Base-by-base conservation (phyloP, 1,140 invertebrate species). In the Bombus consobrinus region DNA sequence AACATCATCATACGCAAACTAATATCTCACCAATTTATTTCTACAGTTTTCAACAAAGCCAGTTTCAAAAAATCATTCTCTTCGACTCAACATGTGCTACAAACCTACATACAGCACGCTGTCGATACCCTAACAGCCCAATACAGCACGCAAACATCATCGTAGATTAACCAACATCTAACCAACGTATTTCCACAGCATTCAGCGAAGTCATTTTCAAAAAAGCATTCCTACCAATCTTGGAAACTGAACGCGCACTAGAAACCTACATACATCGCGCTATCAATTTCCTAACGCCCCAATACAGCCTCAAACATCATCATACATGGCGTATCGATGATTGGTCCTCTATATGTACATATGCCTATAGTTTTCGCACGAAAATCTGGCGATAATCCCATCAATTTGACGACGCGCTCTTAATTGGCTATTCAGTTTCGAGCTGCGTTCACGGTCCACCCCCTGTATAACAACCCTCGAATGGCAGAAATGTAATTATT, bases 361-460 rank as follows among this genome's bases (percentile, higher is more conserved):
- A 39, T 28, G 32, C 12, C 25, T 66, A 59, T 15, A 62, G 25
- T 72, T 72, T 37, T 59, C 32, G 66, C 68, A n/a, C 0, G 32
- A 85, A 47, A 85, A 72, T 43, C 53, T 43, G 13, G n/a, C 37
- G 62, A 72, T 53, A 72, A 85, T 71, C 37, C 53, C 66, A 79
- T 80, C 68, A 85, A 62, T 62, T 39, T 43, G 68, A 73, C 41
- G 77, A 81, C 79, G 43, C 71, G 59, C 41, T 80, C 18, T 87
- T 85, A 85, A 87, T 79, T 81, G 76, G 62, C 83, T 85, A 85
- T 85, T 85, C 86, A 85, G 75, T 78, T 66, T 41, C 66, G 32
- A n/a, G 9, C 53, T 28, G 47, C 0, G n/a, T 69, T 22, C 68
- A 25, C 3, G 4, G 1, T 15, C 25, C 34, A 32, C 25, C 82